A percentile compares a stretch with the other conserved stretches of the same genome.
Evolutionary conservation across 2,888 invertebrate species (phyloP).

Genomic region (Drosophila longiperda): DNA sequence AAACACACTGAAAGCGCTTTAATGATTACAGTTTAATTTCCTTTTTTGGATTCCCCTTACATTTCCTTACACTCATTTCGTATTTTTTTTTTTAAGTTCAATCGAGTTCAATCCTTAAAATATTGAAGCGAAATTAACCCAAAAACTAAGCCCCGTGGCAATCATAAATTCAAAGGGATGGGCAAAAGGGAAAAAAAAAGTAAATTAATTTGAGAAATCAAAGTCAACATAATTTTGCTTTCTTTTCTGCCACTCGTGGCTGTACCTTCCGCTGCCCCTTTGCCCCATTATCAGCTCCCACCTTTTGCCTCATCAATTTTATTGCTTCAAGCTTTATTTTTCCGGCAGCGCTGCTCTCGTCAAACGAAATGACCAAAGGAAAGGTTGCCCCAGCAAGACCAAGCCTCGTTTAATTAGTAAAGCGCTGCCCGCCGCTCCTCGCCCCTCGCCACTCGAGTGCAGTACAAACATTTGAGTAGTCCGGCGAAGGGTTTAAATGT

Average conservation of each 20-base stretch:
- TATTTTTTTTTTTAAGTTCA: background rate
- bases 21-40: background rate
- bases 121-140: background rate
- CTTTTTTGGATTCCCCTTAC: background rate
- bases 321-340: constrained; percentile 21
- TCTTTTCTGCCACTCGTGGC: constrained; percentile 51
- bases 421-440: constrained; percentile 35
- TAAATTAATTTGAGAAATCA: constrained; percentile 71
- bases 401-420: constrained; percentile 68
- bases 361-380: constrained; percentile 39
- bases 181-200: constrained; percentile 1
- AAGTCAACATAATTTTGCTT: constrained; percentile 78
- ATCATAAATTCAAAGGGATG: constrained; percentile 31
- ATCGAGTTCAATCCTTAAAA: constrained; percentile 9
- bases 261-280: background rate
- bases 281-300: background rate
- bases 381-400: background rate
- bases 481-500: constrained; percentile 22
- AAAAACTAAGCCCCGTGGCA: background rate
- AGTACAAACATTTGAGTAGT: constrained; percentile 53
- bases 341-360: constrained; percentile 41
- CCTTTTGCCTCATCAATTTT: constrained; percentile 9
- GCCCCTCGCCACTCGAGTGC: constrained; percentile 58
- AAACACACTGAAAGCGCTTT: background rate
- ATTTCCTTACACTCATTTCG: background rate